Conservation (phyloP, 2,888 invertebrate species). For the Drosophila ezoana region DNA sequence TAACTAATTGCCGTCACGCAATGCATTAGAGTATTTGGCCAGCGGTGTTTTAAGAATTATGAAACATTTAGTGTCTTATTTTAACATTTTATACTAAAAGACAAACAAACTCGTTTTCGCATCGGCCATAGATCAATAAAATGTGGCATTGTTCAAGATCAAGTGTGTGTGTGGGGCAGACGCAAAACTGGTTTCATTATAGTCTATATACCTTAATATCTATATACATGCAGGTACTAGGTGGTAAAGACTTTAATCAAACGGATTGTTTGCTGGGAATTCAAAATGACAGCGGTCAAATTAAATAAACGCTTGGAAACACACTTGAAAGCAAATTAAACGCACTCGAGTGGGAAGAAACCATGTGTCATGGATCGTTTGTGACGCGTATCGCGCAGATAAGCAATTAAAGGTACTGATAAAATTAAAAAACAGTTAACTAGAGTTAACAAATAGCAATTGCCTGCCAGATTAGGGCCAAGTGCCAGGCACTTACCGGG, state of each 20-base stretch:
- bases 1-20: too few relatives aligned
- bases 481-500: slow-evolving; percentile 86
- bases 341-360: background rate
- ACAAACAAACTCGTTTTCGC: slow-evolving; percentile 61
- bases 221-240: slow-evolving; percentile 5
- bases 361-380: slow-evolving; percentile 11
- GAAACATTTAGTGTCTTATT: slow-evolving; percentile 30
- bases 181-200: slow-evolving; percentile 37
- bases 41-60: background rate
- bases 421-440: too few relatives aligned
- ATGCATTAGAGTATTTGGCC: slow-evolving; percentile 28
- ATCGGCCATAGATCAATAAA: slow-evolving; percentile 27
- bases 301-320: background rate
- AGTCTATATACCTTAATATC: background rate
- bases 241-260: slow-evolving; percentile 4
- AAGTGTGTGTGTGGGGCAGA: slow-evolving; percentile 15
- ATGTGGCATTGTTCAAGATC: slow-evolving; percentile 25
- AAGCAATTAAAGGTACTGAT: background rate
- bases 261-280: slow-evolving; percentile 10
- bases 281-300: slow-evolving; percentile 5
- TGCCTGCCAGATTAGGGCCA: slow-evolving; percentile 11
- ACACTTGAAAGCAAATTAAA: slow-evolving; percentile 6
- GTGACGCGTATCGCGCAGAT: slow-evolving; percentile 27
- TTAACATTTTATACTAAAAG: slow-evolving; percentile 25
- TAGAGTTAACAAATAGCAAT: background rate